phyloP scores from a whole-genome alignment of 2,888 invertebrate species.

The Psylliodes chrysocephalus region DNA sequence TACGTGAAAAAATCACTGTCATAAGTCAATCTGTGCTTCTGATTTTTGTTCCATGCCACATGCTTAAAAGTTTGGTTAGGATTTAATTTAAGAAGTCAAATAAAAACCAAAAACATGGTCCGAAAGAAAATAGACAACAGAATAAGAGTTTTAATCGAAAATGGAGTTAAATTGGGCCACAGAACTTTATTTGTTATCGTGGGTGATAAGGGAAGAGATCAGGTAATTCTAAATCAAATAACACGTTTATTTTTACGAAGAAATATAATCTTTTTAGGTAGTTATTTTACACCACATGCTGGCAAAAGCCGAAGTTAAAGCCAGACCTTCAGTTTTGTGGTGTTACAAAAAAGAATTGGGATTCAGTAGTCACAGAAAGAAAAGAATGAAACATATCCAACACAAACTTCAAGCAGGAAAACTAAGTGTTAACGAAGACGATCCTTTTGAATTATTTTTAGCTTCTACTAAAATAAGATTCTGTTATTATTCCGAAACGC shows the following conservation, averaged over 20 bases:
- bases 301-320: slow-evolving; percentile 91
- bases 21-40: too few species aligned
- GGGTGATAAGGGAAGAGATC: slow-evolving; percentile 95
- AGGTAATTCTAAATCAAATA: slow-evolving; percentile 69
- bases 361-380: slow-evolving; percentile 84
- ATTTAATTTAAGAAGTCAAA: too few species aligned
- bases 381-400: slow-evolving; percentile 84
- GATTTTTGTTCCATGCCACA: too few species aligned
- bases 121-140: slow-evolving; percentile 97
- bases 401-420: slow-evolving; percentile 90
- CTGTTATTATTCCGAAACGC: slow-evolving; percentile 97
- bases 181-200: slow-evolving; percentile 94
- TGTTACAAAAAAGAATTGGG: slow-evolving; percentile 90
- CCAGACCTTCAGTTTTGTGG: slow-evolving; percentile 95
- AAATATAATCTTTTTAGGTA: slow-evolving; percentile 69
- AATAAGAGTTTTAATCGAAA: slow-evolving; percentile 94
- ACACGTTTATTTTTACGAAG: neutral
- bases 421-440: slow-evolving; percentile 90
- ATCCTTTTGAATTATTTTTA: slow-evolving; percentile 95
- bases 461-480: slow-evolving; percentile 97
- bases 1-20: too few species aligned
- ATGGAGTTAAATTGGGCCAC: slow-evolving; percentile 91
- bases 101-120: slow-evolving; percentile 69
- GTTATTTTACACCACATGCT: slow-evolving; percentile 98
- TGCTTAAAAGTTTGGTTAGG: too few species aligned